These are phyloP conservation scores for Oreortyx pictus DNA, from an alignment of 2,797 vertebrate genomes.

Conservation along the genomic window DNA sequence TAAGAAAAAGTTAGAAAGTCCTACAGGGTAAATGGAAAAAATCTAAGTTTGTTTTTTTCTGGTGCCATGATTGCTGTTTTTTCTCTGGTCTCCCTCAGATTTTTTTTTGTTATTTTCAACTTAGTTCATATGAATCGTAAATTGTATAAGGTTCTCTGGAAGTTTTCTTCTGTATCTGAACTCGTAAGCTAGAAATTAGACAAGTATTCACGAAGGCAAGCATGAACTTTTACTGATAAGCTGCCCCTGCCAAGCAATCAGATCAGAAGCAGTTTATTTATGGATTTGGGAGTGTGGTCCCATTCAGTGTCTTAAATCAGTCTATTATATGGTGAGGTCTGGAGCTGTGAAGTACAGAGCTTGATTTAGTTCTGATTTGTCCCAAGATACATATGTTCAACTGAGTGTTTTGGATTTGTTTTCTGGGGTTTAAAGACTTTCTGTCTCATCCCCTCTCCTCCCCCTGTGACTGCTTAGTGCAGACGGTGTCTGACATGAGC, in stretches of 20 bases:
- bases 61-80: constrained; percentile 1
- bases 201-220: neutral
- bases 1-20: neutral
- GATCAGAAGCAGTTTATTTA: neutral
- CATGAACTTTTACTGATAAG: neutral
- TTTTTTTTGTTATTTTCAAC: neutral
- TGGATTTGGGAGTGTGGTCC: neutral
- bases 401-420: neutral
- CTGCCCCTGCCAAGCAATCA: neutral
- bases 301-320: neutral
- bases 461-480: neutral
- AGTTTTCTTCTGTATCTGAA: neutral
- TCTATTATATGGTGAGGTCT: neutral
- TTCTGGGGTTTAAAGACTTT: neutral
- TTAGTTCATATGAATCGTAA: neutral
- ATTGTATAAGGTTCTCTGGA: neutral
- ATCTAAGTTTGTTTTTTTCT: neutral
- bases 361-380: neutral
- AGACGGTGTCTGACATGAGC: neutral
- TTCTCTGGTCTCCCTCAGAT: neutral
- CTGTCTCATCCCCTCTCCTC: neutral
- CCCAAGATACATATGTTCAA: neutral
- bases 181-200: neutral
- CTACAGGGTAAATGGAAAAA: neutral
- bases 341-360: neutral